These are phyloP conservation scores for Hymenopus coronatus DNA, from an alignment of 2,888 invertebrate genomes.

Conservation along the genomic window DNA sequence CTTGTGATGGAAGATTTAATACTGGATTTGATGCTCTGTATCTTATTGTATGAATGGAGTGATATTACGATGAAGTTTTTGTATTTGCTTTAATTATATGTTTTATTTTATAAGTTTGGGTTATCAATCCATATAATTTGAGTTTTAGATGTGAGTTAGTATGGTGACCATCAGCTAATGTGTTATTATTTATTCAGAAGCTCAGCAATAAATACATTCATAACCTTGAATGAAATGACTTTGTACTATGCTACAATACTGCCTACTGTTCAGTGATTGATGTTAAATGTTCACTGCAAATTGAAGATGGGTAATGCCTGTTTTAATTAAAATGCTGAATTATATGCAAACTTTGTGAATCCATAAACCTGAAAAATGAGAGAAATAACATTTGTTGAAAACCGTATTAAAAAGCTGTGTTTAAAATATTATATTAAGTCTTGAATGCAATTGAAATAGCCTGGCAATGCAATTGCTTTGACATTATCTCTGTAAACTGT, in stretches of 20 bases:
- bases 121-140: not conserved
- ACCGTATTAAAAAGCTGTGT: not conserved
- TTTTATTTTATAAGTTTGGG: not conserved
- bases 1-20: not conserved
- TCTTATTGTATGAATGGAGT: not conserved
- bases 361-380: not conserved
- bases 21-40: not conserved
- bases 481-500: not conserved
- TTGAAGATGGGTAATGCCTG: not conserved
- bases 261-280: not conserved
- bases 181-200: not conserved
- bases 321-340: not conserved
- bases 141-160: not conserved
- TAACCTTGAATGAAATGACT: not conserved
- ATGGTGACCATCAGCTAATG: not conserved
- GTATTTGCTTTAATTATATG: not conserved
- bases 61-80: not conserved
- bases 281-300: not conserved
- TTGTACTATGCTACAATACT: not conserved
- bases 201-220: not conserved
- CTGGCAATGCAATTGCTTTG: not conserved
- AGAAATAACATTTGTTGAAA: not conserved
- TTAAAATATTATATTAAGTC: not conserved
- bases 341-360: not conserved
- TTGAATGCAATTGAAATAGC: not conserved